Percentiles rank a stretch among this genome's conserved stretches.
Conservation (phyloP, 2,888 invertebrate genomes). For the Brenthis hecate region DNA sequence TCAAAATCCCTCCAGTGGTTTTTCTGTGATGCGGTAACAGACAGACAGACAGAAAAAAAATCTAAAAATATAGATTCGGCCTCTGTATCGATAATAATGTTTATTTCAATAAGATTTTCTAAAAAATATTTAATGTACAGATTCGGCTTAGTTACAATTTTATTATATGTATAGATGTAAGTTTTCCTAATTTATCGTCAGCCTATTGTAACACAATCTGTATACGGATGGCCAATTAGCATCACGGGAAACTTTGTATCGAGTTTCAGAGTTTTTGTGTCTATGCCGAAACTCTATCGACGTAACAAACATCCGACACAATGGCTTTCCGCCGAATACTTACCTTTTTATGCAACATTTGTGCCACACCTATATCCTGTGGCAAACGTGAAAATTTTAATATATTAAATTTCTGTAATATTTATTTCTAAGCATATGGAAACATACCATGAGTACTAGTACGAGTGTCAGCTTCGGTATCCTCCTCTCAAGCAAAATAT, state of each 20-base stretch:
- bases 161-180: background rate
- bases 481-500: too few species aligned
- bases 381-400: background rate
- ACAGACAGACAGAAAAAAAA: too few species aligned
- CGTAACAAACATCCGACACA: slow-evolving; percentile 41
- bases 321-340: slow-evolving; percentile 42
- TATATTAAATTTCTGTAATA: background rate
- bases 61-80: too few species aligned
- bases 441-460: too few species aligned
- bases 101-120: too few species aligned
- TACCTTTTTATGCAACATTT: slow-evolving; percentile 36
- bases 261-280: slow-evolving; percentile 64
- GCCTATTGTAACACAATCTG: slow-evolving; percentile 64
- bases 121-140: too few species aligned
- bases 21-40: too few species aligned
- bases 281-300: slow-evolving; percentile 38
- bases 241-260: slow-evolving; percentile 62
- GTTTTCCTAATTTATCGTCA: slow-evolving; percentile 43
- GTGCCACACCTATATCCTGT: slow-evolving; percentile 33
- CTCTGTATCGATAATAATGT: too few species aligned
- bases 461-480: too few species aligned
- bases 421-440: too few species aligned
- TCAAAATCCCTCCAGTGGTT: rapidly evolving
- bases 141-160: too few species aligned
- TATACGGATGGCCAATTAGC: slow-evolving; percentile 68